These are phyloP conservation scores for Cottus gobio DNA, from an alignment of 2,113 vertebrate genomes.

Conservation along the genomic window DNA sequence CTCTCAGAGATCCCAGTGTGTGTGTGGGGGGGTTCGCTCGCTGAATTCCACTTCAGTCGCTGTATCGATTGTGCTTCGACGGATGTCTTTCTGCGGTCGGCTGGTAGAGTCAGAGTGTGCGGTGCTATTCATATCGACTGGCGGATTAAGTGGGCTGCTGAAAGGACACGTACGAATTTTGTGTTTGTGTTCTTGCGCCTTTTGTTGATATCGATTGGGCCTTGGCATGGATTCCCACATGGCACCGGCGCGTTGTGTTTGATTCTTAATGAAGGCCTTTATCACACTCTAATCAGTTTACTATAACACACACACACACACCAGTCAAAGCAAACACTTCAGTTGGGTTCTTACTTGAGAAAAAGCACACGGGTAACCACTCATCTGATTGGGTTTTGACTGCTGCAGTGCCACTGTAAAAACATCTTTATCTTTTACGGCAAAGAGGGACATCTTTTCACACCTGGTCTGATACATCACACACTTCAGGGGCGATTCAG, in stretches of 20 bases:
- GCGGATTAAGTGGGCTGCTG: conserved; percentile 46
- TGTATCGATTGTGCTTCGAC: conserved; percentile 56
- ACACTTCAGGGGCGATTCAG: not conserved
- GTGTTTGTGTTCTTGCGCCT: conserved; percentile 50
- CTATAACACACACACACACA: conserved; percentile 24
- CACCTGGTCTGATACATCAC: not conserved
- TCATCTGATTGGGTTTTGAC: conserved; percentile 3
- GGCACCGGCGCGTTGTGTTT: conserved; percentile 28
- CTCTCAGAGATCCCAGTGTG: conserved; percentile 23
- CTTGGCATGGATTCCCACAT: conserved; percentile 28
- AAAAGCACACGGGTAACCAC: conserved; percentile 3
- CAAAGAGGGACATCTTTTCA: not conserved
- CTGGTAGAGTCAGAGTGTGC: conserved; percentile 51
- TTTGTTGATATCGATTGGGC: conserved; percentile 67
- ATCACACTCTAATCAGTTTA: conserved; percentile 47
- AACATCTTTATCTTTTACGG: not conserved
- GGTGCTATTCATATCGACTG: conserved; percentile 56
- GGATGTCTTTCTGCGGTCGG: conserved; percentile 46
- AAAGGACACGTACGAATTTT: conserved; percentile 47
- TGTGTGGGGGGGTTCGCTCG: conserved; percentile 11
- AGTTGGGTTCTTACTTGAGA: conserved; percentile 7
- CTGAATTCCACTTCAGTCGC: conserved; percentile 62
- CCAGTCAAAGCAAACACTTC: conserved; percentile 24
- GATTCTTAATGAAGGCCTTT: conserved; percentile 47
- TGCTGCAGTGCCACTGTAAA: not conserved